These are phyloP conservation scores for Drosophila robusta DNA, from an alignment of 2,888 invertebrate genomes.

Conservation along the genomic window DNA sequence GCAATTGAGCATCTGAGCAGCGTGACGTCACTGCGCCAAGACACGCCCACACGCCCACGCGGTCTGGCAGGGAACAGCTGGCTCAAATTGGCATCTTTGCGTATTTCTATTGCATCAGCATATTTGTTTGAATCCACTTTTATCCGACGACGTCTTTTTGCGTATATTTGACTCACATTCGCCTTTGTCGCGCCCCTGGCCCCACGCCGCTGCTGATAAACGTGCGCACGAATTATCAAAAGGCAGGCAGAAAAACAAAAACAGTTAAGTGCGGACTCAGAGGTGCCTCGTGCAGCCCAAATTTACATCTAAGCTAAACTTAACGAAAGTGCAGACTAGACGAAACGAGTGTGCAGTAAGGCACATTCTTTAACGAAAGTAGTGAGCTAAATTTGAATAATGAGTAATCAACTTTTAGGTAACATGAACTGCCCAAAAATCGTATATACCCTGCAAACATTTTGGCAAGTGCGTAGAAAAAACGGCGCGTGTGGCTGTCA, in stretches of 20 bases:
- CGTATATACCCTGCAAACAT: slow-evolving; percentile 37
- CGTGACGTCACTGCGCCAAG: slow-evolving; percentile 37
- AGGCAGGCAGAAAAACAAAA: slow-evolving; percentile 3
- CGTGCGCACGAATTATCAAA: slow-evolving; percentile 14
- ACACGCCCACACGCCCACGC: slow-evolving; percentile 17
- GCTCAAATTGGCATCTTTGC: slow-evolving; percentile 29
- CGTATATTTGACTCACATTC: slow-evolving; percentile 69
- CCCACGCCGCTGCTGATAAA: not conserved
- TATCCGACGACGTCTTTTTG: slow-evolving; percentile 27
- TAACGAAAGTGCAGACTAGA: not conserved
- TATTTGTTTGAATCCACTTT: slow-evolving; percentile 33
- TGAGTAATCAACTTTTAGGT: not conserved
- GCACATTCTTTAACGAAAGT: not conserved
- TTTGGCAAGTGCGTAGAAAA: slow-evolving; percentile 13
- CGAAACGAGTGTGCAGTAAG: not conserved
- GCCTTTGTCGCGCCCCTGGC: slow-evolving; percentile 49
- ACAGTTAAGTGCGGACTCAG: slow-evolving; percentile 29
- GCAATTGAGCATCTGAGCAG: slow-evolving; percentile 17
- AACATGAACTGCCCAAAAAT: not conserved
- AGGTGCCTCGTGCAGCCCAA: slow-evolving; percentile 5
- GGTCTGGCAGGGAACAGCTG: slow-evolving; percentile 8
- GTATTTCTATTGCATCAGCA: slow-evolving; percentile 54
- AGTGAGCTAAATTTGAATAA: not conserved
- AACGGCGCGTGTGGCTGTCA: slow-evolving; percentile 55
- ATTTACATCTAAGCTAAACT: not conserved